Percentiles rank a stretch among this genome's conserved stretches.
Evolutionary conservation across 2,888 invertebrate genomes (phyloP).

Genomic region (Crematogaster levior): DNA sequence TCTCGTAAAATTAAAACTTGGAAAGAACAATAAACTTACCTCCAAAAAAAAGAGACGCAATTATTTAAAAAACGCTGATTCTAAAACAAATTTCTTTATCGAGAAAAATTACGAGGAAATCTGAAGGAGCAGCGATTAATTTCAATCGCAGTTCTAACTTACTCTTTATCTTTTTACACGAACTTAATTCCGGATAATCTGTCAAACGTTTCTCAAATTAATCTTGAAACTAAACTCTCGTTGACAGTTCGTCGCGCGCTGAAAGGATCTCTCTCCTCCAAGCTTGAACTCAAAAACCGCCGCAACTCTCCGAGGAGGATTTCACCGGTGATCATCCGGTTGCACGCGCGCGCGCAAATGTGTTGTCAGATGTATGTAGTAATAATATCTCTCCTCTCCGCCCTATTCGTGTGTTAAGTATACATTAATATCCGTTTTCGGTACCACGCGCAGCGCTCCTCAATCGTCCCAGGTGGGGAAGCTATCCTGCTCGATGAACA

Average conservation of each 20-base stretch:
- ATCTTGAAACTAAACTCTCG: no score
- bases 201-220: no score
- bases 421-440: slow-evolving; percentile 60
- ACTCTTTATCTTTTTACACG: background rate
- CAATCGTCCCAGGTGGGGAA: slow-evolving; percentile 91
- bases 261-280: background rate
- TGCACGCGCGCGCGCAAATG: slow-evolving; percentile 30
- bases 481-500: slow-evolving; percentile 88
- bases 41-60: background rate
- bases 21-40: background rate
- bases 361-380: slow-evolving; percentile 57
- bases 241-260: background rate
- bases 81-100: background rate
- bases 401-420: slow-evolving; percentile 61
- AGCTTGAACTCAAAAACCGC: slow-evolving; percentile 19
- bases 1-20: slow-evolving; percentile 10
- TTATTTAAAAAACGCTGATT: background rate
- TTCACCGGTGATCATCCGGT: slow-evolving; percentile 61
- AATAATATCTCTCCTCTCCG: slow-evolving; percentile 57
- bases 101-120: background rate
- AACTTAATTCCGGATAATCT: background rate
- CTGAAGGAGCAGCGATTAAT: background rate
- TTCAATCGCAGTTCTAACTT: background rate
- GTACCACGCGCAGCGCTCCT: slow-evolving; percentile 75
- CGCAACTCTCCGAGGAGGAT: slow-evolving; percentile 61